Conservation (phyloP, 2,888 invertebrate genomes). For the Willowsia nigromaculata region DNA sequence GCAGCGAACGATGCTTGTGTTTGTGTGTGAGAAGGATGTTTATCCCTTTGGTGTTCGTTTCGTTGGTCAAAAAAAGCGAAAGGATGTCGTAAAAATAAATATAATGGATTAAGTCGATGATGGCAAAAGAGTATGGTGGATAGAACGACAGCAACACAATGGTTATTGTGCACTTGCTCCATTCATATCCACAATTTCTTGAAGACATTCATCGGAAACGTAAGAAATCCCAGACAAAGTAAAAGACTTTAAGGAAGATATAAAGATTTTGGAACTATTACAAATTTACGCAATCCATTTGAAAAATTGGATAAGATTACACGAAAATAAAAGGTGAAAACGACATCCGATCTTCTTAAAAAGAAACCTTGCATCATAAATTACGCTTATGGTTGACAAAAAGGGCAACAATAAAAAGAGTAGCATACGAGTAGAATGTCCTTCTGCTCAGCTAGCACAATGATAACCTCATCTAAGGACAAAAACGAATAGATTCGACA, state of each 20-base stretch:
- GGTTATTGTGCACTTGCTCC: not conserved
- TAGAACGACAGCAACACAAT: not conserved
- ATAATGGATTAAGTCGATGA: slow-evolving; percentile 24
- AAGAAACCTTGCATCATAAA: not conserved
- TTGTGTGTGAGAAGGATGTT: not conserved
- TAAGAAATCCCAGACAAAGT: not conserved
- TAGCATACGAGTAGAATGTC: not conserved
- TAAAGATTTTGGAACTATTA: slow-evolving; percentile 1
- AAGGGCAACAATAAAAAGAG: slow-evolving; percentile 26
- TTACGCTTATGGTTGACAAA: slow-evolving; percentile 45
- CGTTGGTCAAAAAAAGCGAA: not conserved
- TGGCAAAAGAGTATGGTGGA: not conserved
- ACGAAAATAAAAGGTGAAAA: slow-evolving; percentile 53
- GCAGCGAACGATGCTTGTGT: not conserved
- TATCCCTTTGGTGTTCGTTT: not conserved
- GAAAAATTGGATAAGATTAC: slow-evolving; percentile 55
- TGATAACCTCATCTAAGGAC: slow-evolving; percentile 5
- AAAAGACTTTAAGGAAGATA: slow-evolving; percentile 4
- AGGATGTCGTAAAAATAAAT: slow-evolving; percentile 32
- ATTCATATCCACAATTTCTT: not conserved
- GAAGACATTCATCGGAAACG: not conserved
- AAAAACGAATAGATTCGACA: not conserved
- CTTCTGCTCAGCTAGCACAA: not conserved
- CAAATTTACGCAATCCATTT: slow-evolving; percentile 58
- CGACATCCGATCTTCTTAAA: slow-evolving; percentile 49